A percentile compares a stretch with the other conserved stretches of the same genome.
These are phyloP conservation scores for Scaptomyza cyrtandrae DNA, from an alignment of 2,888 invertebrate species.

Conservation along the genomic window DNA sequence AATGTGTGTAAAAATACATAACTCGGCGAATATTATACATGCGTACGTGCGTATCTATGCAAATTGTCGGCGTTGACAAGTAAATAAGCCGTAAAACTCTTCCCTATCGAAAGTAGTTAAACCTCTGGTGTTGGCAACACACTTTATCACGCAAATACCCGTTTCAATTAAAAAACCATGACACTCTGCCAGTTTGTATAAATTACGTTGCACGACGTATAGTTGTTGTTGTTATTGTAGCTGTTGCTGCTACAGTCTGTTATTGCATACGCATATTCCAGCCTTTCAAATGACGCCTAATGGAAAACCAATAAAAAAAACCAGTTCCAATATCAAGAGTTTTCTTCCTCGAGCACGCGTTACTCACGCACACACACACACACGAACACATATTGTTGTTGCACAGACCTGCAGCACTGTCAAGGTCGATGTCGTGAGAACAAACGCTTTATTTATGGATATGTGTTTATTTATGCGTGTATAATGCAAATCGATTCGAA, in stretches of 20 bases:
- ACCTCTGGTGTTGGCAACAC: conserved; percentile 24
- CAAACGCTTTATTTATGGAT: conserved; percentile 25
- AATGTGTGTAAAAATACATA: not conserved
- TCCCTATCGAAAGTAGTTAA: conserved; percentile 58
- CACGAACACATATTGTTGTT: conserved; percentile 4
- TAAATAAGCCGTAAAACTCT: conserved; percentile 45
- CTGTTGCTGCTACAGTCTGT: conserved; percentile 11
- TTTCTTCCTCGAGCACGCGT: conserved; percentile 66
- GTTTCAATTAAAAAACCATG: conserved; percentile 39
- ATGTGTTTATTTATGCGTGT: conserved; percentile 7
- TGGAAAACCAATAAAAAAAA: conserved; percentile 54
- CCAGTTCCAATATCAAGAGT: conserved; percentile 63
- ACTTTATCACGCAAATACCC: conserved; percentile 25
- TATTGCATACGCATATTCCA: conserved; percentile 70
- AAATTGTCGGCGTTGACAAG: conserved; percentile 38
- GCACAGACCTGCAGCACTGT: conserved; percentile 56
- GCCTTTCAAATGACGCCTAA: conserved; percentile 55
- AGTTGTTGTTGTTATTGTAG: conserved; percentile 14
- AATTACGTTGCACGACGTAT: conserved; percentile 33
- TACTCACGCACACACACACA: conserved; percentile 30
- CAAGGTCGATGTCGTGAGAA: conserved; percentile 73
- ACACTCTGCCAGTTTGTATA: conserved; percentile 51
- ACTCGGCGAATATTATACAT: not conserved
- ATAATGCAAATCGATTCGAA: conserved; percentile 65
- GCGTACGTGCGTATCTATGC: not conserved